These are phyloP conservation scores for Sympetrum striolatum DNA, from an alignment of 2,888 invertebrate species.

Conservation along the genomic window DNA sequence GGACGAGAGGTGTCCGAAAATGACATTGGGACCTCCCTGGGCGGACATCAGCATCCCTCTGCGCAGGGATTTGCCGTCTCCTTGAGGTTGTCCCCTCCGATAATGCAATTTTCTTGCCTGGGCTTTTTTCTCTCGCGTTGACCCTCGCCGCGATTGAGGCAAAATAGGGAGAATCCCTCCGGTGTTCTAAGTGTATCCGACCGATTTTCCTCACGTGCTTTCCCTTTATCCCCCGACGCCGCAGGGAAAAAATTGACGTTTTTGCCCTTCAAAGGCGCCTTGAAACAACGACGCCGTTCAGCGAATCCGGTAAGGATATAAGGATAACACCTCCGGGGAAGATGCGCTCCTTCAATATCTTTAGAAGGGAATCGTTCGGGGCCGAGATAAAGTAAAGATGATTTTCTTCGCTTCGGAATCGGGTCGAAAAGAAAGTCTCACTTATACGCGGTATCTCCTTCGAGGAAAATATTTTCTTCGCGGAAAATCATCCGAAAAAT, in stretches of 20 bases:
- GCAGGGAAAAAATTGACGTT: neutral
- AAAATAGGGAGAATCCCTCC: slow-evolving; percentile 3
- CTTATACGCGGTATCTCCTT: no score
- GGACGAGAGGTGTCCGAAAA: slow-evolving; percentile 29
- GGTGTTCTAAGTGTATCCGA: slow-evolving; percentile 19
- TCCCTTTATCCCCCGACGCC: neutral
- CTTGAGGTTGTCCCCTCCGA: slow-evolving; percentile 38
- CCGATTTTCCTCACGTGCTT: slow-evolving; percentile 18
- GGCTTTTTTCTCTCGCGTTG: neutral
- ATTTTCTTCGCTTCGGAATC: no score
- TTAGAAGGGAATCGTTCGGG: no score
- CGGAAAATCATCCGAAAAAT: neutral
- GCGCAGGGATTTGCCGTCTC: slow-evolving; percentile 1
- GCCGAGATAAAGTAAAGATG: no score
- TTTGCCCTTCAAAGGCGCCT: neutral
- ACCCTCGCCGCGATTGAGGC: neutral
- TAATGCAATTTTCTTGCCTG: slow-evolving; percentile 27
- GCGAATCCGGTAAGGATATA: neutral
- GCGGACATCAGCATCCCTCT: neutral
- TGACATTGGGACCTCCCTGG: slow-evolving; percentile 13
- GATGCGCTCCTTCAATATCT: no score
- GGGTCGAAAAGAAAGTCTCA: no score
- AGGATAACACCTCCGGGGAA: neutral
- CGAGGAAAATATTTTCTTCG: neutral
- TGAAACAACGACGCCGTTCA: neutral